These are phyloP conservation scores for Polydrusus tereticollis DNA, from an alignment of 2,888 invertebrate species.

Conservation along the genomic window DNA sequence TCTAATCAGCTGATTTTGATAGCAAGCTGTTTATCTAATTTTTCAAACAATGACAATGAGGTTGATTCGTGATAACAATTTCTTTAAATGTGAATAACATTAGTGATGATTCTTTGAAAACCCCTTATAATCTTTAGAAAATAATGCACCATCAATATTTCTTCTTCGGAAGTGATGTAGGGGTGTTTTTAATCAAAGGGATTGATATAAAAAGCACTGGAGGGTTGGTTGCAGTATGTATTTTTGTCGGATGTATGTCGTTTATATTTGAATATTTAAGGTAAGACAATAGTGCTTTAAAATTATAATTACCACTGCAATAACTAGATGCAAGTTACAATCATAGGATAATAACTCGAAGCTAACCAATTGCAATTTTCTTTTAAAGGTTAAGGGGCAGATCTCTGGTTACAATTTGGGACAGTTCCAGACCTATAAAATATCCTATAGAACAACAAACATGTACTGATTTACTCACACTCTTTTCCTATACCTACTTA, in stretches of 20 bases:
- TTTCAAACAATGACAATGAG: conserved; percentile 32
- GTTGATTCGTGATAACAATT: conserved; percentile 21
- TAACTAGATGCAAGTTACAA: too few relatives aligned
- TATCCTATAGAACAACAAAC: too few relatives aligned
- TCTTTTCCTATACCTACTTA: too few relatives aligned
- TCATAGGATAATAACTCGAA: too few relatives aligned
- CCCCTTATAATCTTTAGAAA: neutral
- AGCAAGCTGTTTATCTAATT: conserved; percentile 22
- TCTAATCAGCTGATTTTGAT: conserved; percentile 21
- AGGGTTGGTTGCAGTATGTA: conserved; percentile 73
- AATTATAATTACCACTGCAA: neutral
- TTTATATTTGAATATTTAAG: conserved; percentile 74
- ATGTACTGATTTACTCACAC: too few relatives aligned
- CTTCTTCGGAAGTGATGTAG: conserved; percentile 76
- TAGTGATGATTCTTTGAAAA: conserved; percentile 9
- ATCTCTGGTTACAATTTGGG: too few relatives aligned
- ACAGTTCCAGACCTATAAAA: too few relatives aligned
- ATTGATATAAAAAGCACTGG: conserved; percentile 70
- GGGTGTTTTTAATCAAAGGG: conserved; percentile 76
- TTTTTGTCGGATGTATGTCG: conserved; percentile 72
- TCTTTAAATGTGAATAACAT: neutral
- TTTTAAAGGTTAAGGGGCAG: too few relatives aligned
- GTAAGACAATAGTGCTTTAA: conserved; percentile 35
- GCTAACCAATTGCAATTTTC: too few relatives aligned
- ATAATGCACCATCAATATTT: conserved; percentile 61